Evolutionary conservation across 2,888 invertebrate species (phyloP), one percentile per base, ranked within the genome.

Genomic region (Pyrocoelia pectoralis): DNA sequence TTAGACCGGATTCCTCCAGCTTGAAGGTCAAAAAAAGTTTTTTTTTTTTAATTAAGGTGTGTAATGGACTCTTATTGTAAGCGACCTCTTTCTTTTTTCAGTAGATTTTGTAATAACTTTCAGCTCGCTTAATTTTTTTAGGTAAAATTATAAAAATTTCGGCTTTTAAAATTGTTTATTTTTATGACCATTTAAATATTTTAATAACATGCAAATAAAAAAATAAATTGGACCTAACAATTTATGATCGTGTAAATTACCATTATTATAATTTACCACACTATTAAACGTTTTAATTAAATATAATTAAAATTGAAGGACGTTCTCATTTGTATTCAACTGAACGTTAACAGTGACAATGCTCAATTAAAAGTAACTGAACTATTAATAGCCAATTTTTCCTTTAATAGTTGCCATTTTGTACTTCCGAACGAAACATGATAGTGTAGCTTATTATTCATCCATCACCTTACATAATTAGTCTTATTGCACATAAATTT

Each of bases 1-100:
- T 74, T 74, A 76, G 76, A 80, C 80, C 77, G 79, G 79, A 79
- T 80, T 80, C 78, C 75, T 77, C 76, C 73, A 67, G 63, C 71
- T 73, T 73, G 78, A 79, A 79, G 79, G 79, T 76, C 77, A 74
- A 61, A n/a, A n/a, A n/a, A 66, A 61, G 61, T 56, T 62, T 69
- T 71, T 69, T 67, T 61, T 72, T 71, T 70, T 70, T 71, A 74
- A 73, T 72, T 71, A 70, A 73, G 71, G 73, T 73, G 71, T 72
- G 72, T 75, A 70, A 72, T 72, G 67, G 72, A 69, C 68, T 72
- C 70, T 69, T 61, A 61, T 65, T 65, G 65, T 61, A 54, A 67
- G 54, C 57, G 58, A 53, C 66, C 61, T 68, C 64, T 67, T 68
- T 66, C 65, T 66, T 66, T 56, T 53, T 15, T 43, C 15, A 13